Percentiles rank a stretch among this genome's conserved stretches.
Evolutionary conservation across 1,140 invertebrate genomes (phyloP).

Genomic region (Agrilus planipennis): DNA sequence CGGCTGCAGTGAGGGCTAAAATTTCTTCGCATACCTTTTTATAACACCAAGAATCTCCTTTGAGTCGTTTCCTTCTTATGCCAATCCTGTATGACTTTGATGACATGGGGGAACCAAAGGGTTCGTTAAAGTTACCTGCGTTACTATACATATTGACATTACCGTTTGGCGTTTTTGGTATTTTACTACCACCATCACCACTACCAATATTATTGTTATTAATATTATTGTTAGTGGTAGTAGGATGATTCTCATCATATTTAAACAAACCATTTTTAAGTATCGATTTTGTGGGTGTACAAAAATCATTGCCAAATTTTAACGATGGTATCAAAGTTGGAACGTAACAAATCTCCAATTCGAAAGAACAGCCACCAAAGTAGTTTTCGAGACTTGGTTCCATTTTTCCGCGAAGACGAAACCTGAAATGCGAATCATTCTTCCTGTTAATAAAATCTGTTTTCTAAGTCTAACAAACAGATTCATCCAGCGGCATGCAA

Average conservation of each 20-base stretch:
- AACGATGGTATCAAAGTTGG: slow-evolving; percentile 29
- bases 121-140: no score
- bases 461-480: no score
- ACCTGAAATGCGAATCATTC: slow-evolving; percentile 43
- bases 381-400: slow-evolving; percentile 25
- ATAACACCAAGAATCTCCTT: slow-evolving; percentile 77
- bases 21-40: slow-evolving; percentile 79
- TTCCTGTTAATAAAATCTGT: no score
- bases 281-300: slow-evolving; percentile 19
- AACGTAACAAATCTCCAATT: slow-evolving; percentile 67
- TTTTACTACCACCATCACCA: neutral
- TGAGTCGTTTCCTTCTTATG: slow-evolving; percentile 63
- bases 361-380: slow-evolving; percentile 53
- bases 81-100: slow-evolving; percentile 35
- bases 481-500: no score
- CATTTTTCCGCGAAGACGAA: slow-evolving; percentile 50
- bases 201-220: neutral
- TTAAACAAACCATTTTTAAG: slow-evolving; percentile 18
- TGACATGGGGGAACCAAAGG: no score
- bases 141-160: no score
- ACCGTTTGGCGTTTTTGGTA: no score
- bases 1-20: slow-evolving; percentile 45
- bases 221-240: slow-evolving; percentile 9
- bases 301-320: slow-evolving; percentile 17
- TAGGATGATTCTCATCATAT: no score